Evolutionary conservation across 2,797 vertebrate genomes (phyloP).

Genomic region (Heliangelus exortis): DNA sequence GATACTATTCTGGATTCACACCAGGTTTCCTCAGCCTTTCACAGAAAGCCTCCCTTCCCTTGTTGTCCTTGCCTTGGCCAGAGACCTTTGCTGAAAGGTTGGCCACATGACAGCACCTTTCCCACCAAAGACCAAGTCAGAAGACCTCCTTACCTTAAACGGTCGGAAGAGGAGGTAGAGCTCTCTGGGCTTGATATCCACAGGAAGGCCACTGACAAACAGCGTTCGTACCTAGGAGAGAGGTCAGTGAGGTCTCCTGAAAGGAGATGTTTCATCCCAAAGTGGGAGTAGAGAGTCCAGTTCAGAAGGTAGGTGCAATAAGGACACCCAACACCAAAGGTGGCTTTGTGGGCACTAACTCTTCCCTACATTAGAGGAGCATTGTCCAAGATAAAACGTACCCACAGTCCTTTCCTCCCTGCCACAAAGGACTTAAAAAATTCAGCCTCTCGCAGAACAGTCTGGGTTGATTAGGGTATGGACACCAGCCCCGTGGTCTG

Average conservation of each 20-base stretch:
- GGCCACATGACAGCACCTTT: not conserved
- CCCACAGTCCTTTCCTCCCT: not conserved
- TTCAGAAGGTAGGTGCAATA: not conserved
- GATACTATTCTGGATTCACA: not conserved
- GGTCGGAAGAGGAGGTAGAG: constrained; percentile 85
- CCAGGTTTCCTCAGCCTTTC: not conserved
- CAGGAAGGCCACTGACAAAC: constrained; percentile 85
- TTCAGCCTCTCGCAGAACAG: not conserved
- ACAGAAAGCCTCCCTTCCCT: not conserved
- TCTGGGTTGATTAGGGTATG: not conserved
- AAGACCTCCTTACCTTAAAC: constrained; percentile 79
- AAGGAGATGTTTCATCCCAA: not conserved
- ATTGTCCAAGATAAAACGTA: not conserved
- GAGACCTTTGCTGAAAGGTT: not conserved
- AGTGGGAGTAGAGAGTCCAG: not conserved
- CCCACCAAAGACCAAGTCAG: not conserved
- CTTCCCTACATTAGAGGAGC: not conserved
- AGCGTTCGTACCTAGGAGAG: constrained; percentile 81
- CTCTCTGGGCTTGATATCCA: constrained; percentile 86
- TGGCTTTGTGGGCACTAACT: not conserved
- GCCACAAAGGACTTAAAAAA: not conserved
- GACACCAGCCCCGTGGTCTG: not conserved
- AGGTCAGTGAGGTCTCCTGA: not conserved
- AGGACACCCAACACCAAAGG: not conserved
- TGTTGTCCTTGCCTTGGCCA: not conserved